Evolutionary conservation across 2,113 vertebrate genomes (phyloP).

Genomic region (Vidua chalybeata): DNA sequence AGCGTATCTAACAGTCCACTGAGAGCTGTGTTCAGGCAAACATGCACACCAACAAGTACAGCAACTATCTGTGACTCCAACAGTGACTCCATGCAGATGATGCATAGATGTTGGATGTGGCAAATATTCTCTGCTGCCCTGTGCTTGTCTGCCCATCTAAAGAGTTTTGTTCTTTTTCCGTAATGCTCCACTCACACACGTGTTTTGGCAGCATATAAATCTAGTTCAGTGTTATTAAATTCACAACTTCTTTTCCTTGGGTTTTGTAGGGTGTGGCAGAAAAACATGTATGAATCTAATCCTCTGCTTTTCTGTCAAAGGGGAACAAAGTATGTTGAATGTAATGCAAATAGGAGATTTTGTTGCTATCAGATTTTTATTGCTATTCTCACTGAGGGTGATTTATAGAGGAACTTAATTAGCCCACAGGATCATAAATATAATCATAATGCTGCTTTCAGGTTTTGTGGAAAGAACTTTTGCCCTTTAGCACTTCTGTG

Average conservation of each 20-base stretch:
- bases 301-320: neutral
- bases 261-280: neutral
- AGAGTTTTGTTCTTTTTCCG: neutral
- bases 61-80: neutral
- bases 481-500: conserved; percentile 52
- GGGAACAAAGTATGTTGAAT: neutral
- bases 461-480: conserved; percentile 16
- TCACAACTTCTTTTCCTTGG: neutral
- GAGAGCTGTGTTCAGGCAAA: neutral
- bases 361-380: conserved; percentile 21
- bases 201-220: neutral
- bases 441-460: neutral
- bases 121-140: neutral
- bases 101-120: neutral
- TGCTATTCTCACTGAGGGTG: neutral
- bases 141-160: neutral
- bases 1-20: neutral
- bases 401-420: conserved; percentile 45
- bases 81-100: neutral
- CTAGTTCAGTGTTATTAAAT: neutral
- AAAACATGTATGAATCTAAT: neutral
- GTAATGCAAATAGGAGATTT: conserved; percentile 6
- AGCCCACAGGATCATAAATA: conserved; percentile 31
- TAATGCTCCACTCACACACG: neutral
- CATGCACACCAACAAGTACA: neutral